Evolutionary conservation across 2,797 vertebrate genomes (phyloP).

Genomic region (Melanotaenia pygmaea): DNA sequence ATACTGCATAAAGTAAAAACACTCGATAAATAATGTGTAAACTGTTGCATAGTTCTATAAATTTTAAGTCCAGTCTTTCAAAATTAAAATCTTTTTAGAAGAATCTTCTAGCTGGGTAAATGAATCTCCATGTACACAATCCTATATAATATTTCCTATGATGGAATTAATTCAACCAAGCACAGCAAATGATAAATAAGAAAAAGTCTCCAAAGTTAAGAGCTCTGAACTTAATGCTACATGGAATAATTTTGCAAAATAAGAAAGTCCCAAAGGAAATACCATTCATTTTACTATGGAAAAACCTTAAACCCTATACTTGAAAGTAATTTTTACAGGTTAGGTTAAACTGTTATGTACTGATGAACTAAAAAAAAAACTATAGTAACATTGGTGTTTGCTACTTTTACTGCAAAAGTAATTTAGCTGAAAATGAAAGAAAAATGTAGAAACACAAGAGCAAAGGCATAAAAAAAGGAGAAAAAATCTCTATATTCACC

Average conservation of each 20-base stretch:
- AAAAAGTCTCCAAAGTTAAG: neutral
- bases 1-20: neutral
- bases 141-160: neutral
- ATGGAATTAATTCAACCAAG: neutral
- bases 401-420: slow-evolving; percentile 21
- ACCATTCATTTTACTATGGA: neutral
- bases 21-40: neutral
- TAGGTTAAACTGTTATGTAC: neutral
- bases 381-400: slow-evolving; percentile 30
- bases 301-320: neutral
- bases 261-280: neutral
- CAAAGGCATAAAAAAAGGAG: neutral
- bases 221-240: too few species aligned
- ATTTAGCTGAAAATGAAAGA: slow-evolving; percentile 11
- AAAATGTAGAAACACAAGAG: neutral
- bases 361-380: slow-evolving; percentile 13
- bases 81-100: too few species aligned
- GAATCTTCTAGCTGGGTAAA: too few species aligned
- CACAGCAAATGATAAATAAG: neutral
- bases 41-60: neutral
- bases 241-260: neutral
- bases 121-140: too few species aligned
- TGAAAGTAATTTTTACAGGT: neutral
- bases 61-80: too few species aligned
- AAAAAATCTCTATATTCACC: slow-evolving; percentile 28